Evolutionary conservation across 2,797 vertebrate genomes (phyloP).

Genomic region (Leptoclinus maculatus): DNA sequence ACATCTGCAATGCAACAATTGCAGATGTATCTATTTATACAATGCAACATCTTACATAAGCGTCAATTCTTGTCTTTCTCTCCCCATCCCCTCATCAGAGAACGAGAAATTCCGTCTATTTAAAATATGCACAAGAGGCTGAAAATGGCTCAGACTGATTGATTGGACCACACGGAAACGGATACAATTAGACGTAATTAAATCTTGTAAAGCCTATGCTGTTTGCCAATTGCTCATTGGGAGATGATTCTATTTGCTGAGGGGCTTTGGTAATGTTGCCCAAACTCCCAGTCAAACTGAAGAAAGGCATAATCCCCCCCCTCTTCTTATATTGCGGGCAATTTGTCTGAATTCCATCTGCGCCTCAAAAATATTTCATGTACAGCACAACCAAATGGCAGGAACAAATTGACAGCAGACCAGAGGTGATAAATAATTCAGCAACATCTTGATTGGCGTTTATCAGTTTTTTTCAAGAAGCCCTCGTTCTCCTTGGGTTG

Average conservation of each 20-base stretch:
- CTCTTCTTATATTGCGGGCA: constrained; percentile 46
- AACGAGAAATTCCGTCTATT: constrained; percentile 56
- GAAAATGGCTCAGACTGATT: constrained; percentile 63
- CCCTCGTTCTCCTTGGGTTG: constrained; percentile 33
- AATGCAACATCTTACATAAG: constrained; percentile 56
- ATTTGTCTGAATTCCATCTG: constrained; percentile 65
- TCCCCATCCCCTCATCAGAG: constrained; percentile 57
- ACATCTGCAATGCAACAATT: too few species aligned
- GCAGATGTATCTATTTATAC: too few species aligned
- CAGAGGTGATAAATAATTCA: constrained; percentile 80
- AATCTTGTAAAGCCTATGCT: constrained; percentile 64
- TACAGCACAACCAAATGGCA: constrained; percentile 72
- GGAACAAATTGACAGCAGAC: constrained; percentile 68
- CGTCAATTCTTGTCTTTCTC: constrained; percentile 30
- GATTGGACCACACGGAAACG: constrained; percentile 68
- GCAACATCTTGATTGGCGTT: constrained; percentile 73
- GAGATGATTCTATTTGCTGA: constrained; percentile 67
- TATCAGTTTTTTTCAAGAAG: constrained; percentile 60
- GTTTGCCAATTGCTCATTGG: constrained; percentile 70
- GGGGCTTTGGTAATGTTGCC: constrained; percentile 66
- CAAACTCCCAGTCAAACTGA: constrained; percentile 63
- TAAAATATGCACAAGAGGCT: constrained; percentile 65
- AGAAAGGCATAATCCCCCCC: constrained; percentile 64
- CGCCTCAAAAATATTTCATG: constrained; percentile 69
- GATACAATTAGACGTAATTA: constrained; percentile 77